Percentiles rank a stretch among this genome's conserved stretches.
phyloP scores from a whole-genome alignment of 2,888 invertebrate genomes.

The Morpho helenor region DNA sequence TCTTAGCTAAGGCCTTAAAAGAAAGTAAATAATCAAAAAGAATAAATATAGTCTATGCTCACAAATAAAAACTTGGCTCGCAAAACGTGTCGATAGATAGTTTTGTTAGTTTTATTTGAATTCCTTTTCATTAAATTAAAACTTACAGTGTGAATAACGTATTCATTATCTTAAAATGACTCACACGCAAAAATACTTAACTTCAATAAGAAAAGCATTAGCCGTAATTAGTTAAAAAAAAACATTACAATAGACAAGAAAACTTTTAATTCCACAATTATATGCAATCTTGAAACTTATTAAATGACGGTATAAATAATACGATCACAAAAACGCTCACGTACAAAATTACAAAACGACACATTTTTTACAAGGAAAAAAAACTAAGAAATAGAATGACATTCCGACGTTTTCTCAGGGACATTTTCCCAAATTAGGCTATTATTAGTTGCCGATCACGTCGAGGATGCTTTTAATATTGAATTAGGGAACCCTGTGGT shows the following conservation, averaged over 20 bases:
- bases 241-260: not conserved
- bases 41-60: too few species aligned
- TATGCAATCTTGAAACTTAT: constrained; percentile 3
- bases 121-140: too few species aligned
- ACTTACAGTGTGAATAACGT: too few species aligned
- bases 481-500: constrained; percentile 77
- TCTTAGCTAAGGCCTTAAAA: too few species aligned
- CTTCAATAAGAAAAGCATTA: not conserved
- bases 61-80: too few species aligned
- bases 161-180: too few species aligned
- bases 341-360: constrained; percentile 10
- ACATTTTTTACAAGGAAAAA: constrained; percentile 36
- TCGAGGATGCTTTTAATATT: constrained; percentile 79
- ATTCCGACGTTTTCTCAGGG: constrained; percentile 76
- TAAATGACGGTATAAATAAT: constrained; percentile 18
- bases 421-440: constrained; percentile 76
- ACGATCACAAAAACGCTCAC: constrained; percentile 13
- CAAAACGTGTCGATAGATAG: too few species aligned
- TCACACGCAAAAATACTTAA: too few species aligned
- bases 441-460: constrained; percentile 77
- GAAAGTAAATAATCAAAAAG: too few species aligned
- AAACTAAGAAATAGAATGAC: constrained; percentile 61
- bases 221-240: not conserved
- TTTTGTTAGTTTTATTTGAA: too few species aligned
- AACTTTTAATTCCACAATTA: not conserved